Base-by-base conservation (phyloP, 2,797 vertebrate species). In the Jordanella pulchra region DNA sequence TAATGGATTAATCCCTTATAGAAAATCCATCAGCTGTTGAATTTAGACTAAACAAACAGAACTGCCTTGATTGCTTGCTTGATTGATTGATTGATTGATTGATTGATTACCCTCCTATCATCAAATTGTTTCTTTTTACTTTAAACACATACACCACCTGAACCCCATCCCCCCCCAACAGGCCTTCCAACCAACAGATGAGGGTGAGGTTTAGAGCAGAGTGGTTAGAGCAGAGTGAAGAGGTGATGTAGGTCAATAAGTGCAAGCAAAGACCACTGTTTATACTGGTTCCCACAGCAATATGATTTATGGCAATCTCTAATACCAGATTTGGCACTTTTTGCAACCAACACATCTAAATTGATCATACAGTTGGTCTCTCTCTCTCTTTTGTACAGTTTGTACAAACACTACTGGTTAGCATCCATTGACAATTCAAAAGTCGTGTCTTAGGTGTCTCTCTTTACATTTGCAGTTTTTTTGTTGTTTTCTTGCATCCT, bases 201-300 rank as follows among this genome's bases (percentile, higher is more conserved):
- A 5, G 35, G 35, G 35, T 7, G 35, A 35, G 35, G 35, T 35
- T 35, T 35, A 35, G 35, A 35, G 35, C 35, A 35, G 35, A 35
- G 35, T 35, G 35, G 35, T 35, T 86, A 89, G 85, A 88, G 32
- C 35, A 70, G 51, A 71, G 75, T 60, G 77, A 84, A 85, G 81
- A 84, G 80, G 86, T 79, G 76, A 77, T 73, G 53, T 14, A 71
- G 64, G 85, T 80, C 79, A 87, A 84, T 86, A 83, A 77, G 73
- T 68, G 78, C 21, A 72, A 81, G 61, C 53, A 72, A 56, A 73
- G 73, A 80, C 45, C 61, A 69, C 65, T 48, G 63, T 65, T 51
- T 65, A 63, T 54, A 17, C 65, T 45, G 44, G 30, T 75, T 67
- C 58, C 75, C 66, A 73, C 47, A 60, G 65, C 65, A 51, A 64